Conservation (phyloP, 2,113 vertebrate genomes). For the Prunella himalayana region DNA sequence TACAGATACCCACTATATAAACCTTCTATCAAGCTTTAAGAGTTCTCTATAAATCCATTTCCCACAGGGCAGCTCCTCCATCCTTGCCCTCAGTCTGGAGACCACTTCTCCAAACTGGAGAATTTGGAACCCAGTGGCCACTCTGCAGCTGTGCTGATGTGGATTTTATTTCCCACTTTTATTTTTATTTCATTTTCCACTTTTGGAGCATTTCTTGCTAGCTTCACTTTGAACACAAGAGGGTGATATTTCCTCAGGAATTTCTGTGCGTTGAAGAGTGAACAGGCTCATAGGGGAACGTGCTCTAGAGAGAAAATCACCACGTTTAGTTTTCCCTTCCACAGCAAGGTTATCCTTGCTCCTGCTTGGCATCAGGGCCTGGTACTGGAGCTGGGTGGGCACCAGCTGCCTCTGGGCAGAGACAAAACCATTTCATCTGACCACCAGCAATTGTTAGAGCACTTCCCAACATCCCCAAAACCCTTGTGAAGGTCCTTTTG, state of each 20-base stretch:
- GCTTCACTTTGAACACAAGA: neutral
- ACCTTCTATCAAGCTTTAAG: neutral
- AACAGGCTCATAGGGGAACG: rapidly evolving
- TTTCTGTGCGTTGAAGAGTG: rapidly evolving
- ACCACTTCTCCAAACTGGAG: neutral
- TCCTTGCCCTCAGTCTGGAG: neutral
- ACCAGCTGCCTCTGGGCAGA: neutral
- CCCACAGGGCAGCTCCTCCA: neutral
- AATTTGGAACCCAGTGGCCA: rapidly evolving
- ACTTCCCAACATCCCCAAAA: neutral
- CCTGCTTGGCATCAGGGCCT: neutral
- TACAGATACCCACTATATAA: neutral
- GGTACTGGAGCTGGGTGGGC: neutral
- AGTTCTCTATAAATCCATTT: neutral
- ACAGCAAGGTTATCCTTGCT: neutral
- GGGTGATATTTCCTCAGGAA: slow-evolving; percentile 46
- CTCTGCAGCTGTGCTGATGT: rapidly evolving
- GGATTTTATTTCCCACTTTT: neutral
- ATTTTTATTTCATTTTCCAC: neutral
- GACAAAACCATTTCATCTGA: neutral
- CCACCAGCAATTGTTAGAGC: neutral
- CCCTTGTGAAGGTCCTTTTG: neutral
- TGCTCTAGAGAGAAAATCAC: neutral
- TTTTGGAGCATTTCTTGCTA: neutral
- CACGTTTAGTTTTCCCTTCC: rapidly evolving